Conservation (phyloP, 2,113 vertebrate species). For the Pongo abelii region DNA sequence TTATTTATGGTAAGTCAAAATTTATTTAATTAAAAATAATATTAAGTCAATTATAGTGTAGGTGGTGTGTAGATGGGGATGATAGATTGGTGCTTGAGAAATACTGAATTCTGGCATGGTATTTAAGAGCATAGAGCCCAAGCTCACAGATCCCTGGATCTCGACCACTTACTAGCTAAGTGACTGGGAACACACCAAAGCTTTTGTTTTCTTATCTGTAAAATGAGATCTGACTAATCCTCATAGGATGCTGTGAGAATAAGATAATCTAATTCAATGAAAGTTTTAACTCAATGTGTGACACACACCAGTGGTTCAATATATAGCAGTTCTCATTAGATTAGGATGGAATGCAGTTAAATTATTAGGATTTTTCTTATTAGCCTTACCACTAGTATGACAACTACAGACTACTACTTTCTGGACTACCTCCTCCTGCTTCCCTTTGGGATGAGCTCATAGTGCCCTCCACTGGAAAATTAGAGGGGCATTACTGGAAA, state of each 20-base stretch:
- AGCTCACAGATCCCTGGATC: neutral
- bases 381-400: neutral
- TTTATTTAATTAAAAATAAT: neutral
- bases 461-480: neutral
- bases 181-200: neutral
- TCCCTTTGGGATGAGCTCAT: neutral
- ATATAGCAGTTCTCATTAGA: neutral
- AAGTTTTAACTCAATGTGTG: neutral
- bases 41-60: neutral
- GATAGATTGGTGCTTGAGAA: neutral
- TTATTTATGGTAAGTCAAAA: neutral
- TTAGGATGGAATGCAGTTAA: neutral
- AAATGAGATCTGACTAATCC: neutral
- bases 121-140: neutral
- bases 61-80: neutral
- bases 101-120: neutral
- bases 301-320: neutral
- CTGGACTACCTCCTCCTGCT: neutral
- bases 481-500: fast-evolving
- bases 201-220: neutral
- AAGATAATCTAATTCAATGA: neutral
- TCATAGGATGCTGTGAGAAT: neutral
- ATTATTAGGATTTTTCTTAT: neutral
- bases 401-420: neutral
- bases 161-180: neutral